Base-by-base conservation (phyloP, 2,113 vertebrate species). In the Entomyzon cyanotis region DNA sequence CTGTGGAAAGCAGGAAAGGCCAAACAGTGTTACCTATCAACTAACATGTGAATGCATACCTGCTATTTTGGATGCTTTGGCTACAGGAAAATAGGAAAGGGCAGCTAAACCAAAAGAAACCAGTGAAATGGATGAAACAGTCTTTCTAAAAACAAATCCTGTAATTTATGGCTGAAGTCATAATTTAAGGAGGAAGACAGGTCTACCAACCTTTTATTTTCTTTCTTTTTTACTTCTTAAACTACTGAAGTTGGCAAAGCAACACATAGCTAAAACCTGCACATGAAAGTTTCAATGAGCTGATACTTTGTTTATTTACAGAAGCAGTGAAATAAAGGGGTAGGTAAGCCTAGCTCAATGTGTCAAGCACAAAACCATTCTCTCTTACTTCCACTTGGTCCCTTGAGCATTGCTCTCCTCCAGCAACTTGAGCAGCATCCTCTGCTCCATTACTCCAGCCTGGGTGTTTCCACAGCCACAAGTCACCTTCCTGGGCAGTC, bases 361-460 rank as follows among this genome's bases (percentile, higher is more conserved):
- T 2, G 7, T 17, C 41, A 65, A 60, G 31, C 15, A 70, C 41
- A 17, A 89, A 89, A 62, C 19, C 9, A 10, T 10, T 58, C 30
- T 20, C 18, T 9, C 1, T 20, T 30, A 23, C 17, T 71, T 47
- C 10, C 33, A 27, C 15, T 9, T 2, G 1, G 31, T 18, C 33
- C n/a, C 33, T 37, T 0, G 0, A 2, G 21, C 58, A 46, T 1
- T 10, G 5, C 33, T 37, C 35, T 56, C 30, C 60, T 64, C 16
- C 46, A 58, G 27, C 24, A 55, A 52, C 12, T 2, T 5, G 2
- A 75, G 47, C 68, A 68, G 50, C 14, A 7, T 27, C 10, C 22
- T 25, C 53, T 33, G 59, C 56, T 74, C 53, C 41, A 21, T 12
- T 42, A 6, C 49, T 22, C 33, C 2, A 31, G 23, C 30, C n/a